These are phyloP conservation scores for Colius striatus DNA, from an alignment of 2,113 vertebrate genomes.

Conservation along the genomic window DNA sequence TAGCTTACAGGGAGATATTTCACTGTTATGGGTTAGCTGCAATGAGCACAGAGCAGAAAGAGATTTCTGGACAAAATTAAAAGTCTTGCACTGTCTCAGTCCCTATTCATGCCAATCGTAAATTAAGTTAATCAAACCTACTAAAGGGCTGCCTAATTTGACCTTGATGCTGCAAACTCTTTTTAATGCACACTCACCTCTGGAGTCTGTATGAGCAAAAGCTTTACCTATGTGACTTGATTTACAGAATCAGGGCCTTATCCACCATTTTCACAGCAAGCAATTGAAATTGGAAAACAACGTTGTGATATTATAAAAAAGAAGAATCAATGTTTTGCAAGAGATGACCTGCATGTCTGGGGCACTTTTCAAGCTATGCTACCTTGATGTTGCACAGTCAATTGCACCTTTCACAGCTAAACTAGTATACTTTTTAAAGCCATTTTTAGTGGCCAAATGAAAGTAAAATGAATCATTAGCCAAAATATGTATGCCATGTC, in stretches of 20 bases:
- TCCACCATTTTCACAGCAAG: not conserved
- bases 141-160: not conserved
- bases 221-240: not conserved
- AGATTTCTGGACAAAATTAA: not conserved
- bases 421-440: not conserved
- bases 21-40: slow-evolving; percentile 4
- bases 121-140: not conserved
- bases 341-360: not conserved
- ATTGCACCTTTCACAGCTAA: not conserved
- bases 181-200: not conserved
- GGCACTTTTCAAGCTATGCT: not conserved
- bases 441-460: not conserved
- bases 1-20: not conserved
- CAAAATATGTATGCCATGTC: not conserved
- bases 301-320: not conserved
- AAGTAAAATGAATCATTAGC: not conserved
- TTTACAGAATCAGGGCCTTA: not conserved
- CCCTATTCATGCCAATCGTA: not conserved
- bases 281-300: not conserved
- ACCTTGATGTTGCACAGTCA: not conserved
- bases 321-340: not conserved
- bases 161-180: not conserved
- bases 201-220: not conserved
- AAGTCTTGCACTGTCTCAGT: not conserved
- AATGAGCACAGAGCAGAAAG: not conserved